Base-by-base conservation (phyloP, 1,140 invertebrate species). In the Helicoverpa zea region DNA sequence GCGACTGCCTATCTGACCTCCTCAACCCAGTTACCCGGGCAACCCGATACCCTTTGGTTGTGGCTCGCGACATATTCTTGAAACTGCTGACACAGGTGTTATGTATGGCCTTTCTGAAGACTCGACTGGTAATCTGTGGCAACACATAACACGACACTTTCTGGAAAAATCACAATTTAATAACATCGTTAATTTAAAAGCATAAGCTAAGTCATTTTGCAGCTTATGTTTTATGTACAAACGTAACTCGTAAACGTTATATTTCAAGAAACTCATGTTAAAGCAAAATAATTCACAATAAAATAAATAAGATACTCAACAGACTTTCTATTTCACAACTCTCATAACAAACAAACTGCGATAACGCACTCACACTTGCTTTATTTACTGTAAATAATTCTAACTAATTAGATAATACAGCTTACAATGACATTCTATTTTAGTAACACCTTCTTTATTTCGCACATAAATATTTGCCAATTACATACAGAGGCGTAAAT, bases 341-440 rank as follows among this genome's bases (percentile, higher is more conserved):
- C 35, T 43, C 35, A 43, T 43, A 43, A 43, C 4, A 43, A 43
- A 35, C 3, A 35, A 35, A 35, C 35, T 7, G 9, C 35, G 5
- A 43, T 43, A 43, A 43, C 35, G 5, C 29, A 59, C 29, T 10
- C 12, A 29, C 29, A 59, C 18, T 59, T 29, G 23, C 23, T 59
- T 29, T 59, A 12, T 59, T 59, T 59, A 59, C 29, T 12, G 58
- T 59, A 43, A 9, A 35, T 14, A 64, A 30, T 30, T 30, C n/a
- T 43, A 5, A 30, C 12, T 64, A 64, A 64, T 64, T 47, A 63
- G 61, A 43, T 63, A 14, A 63, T 14, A 30, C n/a, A 43, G n/a
- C n/a, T 3, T 43, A 35, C 35, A 64, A 13, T 47, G 30, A 43
- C 61, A 43, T 64, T 64, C 61, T 59, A 43, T 64, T 43, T n/a